These are phyloP conservation scores for Trichopria drosophilae DNA, from an alignment of 2,888 invertebrate genomes.

Conservation along the genomic window DNA sequence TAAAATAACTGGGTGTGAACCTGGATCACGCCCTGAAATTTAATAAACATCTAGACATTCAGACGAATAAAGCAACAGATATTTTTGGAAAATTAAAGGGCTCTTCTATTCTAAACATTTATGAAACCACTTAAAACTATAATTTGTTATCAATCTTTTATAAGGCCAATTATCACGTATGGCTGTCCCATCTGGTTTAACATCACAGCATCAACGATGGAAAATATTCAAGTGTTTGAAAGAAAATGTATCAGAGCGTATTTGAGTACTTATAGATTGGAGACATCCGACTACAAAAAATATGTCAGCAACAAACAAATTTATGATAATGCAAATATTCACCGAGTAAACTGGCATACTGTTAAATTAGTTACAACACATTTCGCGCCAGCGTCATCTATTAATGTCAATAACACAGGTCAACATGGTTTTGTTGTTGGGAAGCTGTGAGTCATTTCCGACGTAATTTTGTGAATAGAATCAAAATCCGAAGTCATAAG, in stretches of 20 bases:
- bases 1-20: constrained; percentile 30
- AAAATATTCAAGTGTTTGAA: constrained; percentile 18
- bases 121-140: constrained; percentile 6
- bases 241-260: too few relatives aligned
- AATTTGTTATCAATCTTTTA: constrained; percentile 23
- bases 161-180: constrained; percentile 24
- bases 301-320: constrained; percentile 16
- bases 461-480: too few relatives aligned
- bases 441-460: too few relatives aligned
- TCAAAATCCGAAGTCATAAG: too few relatives aligned
- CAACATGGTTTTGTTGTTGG: too few relatives aligned
- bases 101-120: constrained; percentile 28
- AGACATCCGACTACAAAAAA: too few relatives aligned
- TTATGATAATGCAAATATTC: constrained; percentile 15
- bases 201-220: constrained; percentile 26
- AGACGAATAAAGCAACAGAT: constrained; percentile 28
- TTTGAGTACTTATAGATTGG: constrained; percentile 1
- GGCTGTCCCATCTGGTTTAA: too few relatives aligned
- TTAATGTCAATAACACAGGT: too few relatives aligned
- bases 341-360: constrained; percentile 16
- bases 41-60: constrained; percentile 17
- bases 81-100: constrained; percentile 9
- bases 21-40: constrained; percentile 24
- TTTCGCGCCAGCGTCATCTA: too few relatives aligned
- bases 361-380: constrained; percentile 20